These are phyloP conservation scores for Trileptium ribeirensis DNA, from an alignment of 2,888 invertebrate genomes.

Conservation along the genomic window DNA sequence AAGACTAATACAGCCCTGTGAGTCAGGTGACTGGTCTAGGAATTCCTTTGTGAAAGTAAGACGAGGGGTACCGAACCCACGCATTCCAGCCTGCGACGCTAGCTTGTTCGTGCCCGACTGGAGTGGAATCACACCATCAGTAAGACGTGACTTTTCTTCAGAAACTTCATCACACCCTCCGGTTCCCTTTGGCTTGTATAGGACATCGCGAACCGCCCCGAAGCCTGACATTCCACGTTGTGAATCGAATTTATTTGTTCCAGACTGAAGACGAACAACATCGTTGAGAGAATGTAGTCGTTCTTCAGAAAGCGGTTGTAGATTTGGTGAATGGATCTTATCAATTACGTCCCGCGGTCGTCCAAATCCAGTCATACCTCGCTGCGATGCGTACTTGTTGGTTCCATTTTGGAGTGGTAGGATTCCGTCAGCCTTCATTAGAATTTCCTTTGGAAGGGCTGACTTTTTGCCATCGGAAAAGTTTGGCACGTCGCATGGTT, in stretches of 20 bases:
- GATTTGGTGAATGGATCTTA: slow-evolving; percentile 46
- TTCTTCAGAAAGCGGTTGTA: slow-evolving; percentile 45
- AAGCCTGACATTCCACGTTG: slow-evolving; percentile 50
- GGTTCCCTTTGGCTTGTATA: slow-evolving; percentile 48
- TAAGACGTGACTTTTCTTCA: slow-evolving; percentile 49
- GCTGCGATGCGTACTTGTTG: slow-evolving; percentile 50
- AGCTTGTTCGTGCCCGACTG: slow-evolving; percentile 58
- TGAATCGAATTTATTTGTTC: slow-evolving; percentile 50
- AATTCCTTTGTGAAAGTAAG: slow-evolving; percentile 50
- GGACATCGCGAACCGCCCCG: slow-evolving; percentile 47
- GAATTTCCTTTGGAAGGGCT: slow-evolving; percentile 1
- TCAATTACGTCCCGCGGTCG: slow-evolving; percentile 49
- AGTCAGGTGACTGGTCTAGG: slow-evolving; percentile 46
- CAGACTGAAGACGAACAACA: slow-evolving; percentile 48
- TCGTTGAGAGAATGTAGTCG: slow-evolving; percentile 46
- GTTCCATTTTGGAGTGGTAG: slow-evolving; percentile 48
- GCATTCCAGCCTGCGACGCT: slow-evolving; percentile 57
- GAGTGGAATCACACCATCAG: slow-evolving; percentile 56
- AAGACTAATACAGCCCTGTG: slow-evolving; percentile 50
- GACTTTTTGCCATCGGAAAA: slow-evolving; percentile 3
- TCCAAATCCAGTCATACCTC: slow-evolving; percentile 48
- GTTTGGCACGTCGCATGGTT: neutral
- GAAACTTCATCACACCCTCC: slow-evolving; percentile 48
- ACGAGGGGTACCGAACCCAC: slow-evolving; percentile 57
- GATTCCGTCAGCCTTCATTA: slow-evolving; percentile 16